Percentiles rank a stretch among this genome's conserved stretches.
Evolutionary conservation across 2,888 invertebrate species (phyloP).

Genomic region (Asteroscopus sphinx): DNA sequence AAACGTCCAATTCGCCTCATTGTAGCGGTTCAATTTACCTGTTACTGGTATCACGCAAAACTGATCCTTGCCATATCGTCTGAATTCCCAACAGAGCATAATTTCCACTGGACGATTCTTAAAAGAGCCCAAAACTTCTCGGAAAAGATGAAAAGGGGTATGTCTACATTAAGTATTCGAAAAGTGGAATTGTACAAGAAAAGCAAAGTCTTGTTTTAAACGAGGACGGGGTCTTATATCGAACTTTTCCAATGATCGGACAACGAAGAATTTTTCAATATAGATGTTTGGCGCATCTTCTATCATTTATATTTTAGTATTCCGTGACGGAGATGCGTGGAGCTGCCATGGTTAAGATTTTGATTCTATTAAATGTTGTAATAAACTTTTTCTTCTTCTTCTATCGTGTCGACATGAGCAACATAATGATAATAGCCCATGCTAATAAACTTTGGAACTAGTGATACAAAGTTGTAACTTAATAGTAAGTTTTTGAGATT

Average conservation of each 20-base stretch:
- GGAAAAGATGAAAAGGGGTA: slow-evolving; percentile 83
- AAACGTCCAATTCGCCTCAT: slow-evolving; percentile 19
- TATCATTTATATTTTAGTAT: slow-evolving; percentile 81
- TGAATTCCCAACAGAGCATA: slow-evolving; percentile 73
- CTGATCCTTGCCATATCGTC: slow-evolving; percentile 58
- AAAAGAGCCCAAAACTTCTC: slow-evolving; percentile 81
- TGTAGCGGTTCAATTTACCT: slow-evolving; percentile 64
- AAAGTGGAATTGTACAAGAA: slow-evolving; percentile 86
- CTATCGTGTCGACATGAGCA: too few species aligned
- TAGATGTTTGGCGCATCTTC: slow-evolving; percentile 83
- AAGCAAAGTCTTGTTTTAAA: slow-evolving; percentile 88
- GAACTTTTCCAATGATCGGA: slow-evolving; percentile 84
- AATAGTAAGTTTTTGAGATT: too few species aligned
- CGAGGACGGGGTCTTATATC: slow-evolving; percentile 79
- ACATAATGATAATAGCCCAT: too few species aligned
- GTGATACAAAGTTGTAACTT: too few species aligned
- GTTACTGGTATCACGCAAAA: slow-evolving; percentile 62
- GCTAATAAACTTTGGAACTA: too few species aligned
- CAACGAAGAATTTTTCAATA: slow-evolving; percentile 84
- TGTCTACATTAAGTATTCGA: slow-evolving; percentile 85
- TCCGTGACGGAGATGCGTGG: slow-evolving; percentile 57
- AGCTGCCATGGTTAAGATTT: slow-evolving; percentile 44
- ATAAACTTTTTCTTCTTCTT: too few species aligned
- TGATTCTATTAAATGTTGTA: not conserved
- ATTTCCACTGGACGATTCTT: slow-evolving; percentile 79